Evolutionary conservation across 2,113 vertebrate species (phyloP).

Genomic region (Grus americana): DNA sequence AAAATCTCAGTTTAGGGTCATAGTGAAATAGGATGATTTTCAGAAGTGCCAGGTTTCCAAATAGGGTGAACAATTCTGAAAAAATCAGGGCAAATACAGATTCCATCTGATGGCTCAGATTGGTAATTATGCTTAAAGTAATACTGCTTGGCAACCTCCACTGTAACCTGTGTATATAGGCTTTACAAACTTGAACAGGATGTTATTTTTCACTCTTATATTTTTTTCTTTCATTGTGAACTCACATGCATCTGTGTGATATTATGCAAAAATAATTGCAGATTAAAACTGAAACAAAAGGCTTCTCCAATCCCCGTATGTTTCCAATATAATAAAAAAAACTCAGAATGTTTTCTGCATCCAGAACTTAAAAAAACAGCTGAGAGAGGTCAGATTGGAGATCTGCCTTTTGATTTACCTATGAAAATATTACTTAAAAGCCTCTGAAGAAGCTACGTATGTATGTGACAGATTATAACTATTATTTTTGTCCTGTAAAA

Average conservation of each 20-base stretch:
- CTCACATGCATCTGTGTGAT: fast-evolving
- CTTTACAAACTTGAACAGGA: background rate
- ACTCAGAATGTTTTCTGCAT: background rate
- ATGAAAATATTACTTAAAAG: background rate
- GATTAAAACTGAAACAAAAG: background rate
- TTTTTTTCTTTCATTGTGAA: background rate
- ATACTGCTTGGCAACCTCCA: background rate
- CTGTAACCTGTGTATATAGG: background rate
- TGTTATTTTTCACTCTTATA: background rate
- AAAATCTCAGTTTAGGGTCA: background rate
- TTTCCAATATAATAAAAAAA: background rate
- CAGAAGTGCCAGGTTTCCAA: background rate
- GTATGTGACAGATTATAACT: background rate
- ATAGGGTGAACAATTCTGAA: background rate
- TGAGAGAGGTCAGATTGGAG: background rate
- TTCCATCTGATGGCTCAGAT: background rate
- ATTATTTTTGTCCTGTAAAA: background rate
- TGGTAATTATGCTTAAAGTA: background rate
- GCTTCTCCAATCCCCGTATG: fast-evolving
- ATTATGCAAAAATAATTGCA: background rate
- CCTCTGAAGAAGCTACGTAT: background rate
- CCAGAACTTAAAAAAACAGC: background rate
- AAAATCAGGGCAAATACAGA: background rate
- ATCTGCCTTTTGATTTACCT: background rate
- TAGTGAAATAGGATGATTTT: background rate